Percentiles rank a stretch among this genome's conserved stretches.
These are phyloP conservation scores for Platyscapa corneri DNA, from an alignment of 1,140 invertebrate genomes.

Conservation along the genomic window DNA sequence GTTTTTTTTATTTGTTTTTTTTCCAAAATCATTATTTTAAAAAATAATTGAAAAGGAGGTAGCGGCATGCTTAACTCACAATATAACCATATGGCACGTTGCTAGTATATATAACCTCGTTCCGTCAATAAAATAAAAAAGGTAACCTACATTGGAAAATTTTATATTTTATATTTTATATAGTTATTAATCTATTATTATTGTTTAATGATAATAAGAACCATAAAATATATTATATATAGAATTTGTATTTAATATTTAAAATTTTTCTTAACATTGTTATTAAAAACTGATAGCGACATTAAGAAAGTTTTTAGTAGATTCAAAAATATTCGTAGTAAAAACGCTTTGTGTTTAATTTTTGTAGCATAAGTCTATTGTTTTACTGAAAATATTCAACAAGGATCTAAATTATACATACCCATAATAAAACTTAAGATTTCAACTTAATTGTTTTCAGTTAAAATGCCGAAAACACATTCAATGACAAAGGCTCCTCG, in stretches of 20 bases:
- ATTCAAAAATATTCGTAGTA: too few relatives aligned
- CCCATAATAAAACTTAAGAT: neutral
- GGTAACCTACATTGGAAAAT: neutral
- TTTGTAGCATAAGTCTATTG: too few relatives aligned
- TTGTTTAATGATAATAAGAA: neutral
- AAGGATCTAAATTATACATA: neutral
- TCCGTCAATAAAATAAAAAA: neutral
- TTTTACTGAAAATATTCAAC: neutral
- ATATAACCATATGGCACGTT: neutral
- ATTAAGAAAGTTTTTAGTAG: too few relatives aligned
- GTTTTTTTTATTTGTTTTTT: too few relatives aligned
- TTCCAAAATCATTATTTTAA: too few relatives aligned
- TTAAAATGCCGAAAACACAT: conserved; percentile 82
- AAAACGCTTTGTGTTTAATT: too few relatives aligned
- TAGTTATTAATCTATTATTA: neutral
- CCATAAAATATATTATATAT: neutral
- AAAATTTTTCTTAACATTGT: neutral
- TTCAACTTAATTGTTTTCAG: conserved; percentile 43
- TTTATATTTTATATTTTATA: neutral
- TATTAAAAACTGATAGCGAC: too few relatives aligned
- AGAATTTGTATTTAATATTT: neutral
- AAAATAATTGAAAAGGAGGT: too few relatives aligned
- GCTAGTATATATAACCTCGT: neutral
- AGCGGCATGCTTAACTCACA: neutral
- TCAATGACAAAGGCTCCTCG: conserved; percentile 81